phyloP scores from a whole-genome alignment of 2,797 vertebrate genomes.

The Sebastes paucispinis region DNA sequence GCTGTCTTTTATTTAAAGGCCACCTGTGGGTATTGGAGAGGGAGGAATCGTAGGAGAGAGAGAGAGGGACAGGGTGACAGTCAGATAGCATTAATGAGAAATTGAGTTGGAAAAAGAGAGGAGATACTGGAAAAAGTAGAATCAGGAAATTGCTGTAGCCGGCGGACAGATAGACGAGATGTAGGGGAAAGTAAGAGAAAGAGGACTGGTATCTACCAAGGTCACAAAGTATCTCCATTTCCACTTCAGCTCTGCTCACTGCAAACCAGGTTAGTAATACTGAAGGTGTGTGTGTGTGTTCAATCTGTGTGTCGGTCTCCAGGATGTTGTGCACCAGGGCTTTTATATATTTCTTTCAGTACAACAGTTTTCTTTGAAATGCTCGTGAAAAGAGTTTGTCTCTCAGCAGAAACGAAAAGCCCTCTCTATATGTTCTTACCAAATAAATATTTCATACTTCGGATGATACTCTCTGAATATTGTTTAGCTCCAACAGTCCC shows the following conservation, averaged over 20 bases:
- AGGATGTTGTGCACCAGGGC: not conserved
- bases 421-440: constrained; percentile 2
- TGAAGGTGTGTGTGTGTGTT: not conserved
- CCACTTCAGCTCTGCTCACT: constrained; percentile 15
- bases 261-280: constrained; percentile 9
- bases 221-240: constrained; percentile 20
- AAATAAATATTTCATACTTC: constrained; percentile 63
- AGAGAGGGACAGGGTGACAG: constrained; percentile 20
- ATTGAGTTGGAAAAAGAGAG: constrained; percentile 24
- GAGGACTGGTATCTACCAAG: constrained; percentile 18
- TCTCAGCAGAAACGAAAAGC: not conserved
- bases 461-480: constrained; percentile 26
- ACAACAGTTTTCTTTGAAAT: constrained; percentile 1
- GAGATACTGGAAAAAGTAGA: constrained; percentile 25
- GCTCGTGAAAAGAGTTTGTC: constrained; percentile 24
- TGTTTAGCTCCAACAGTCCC: constrained; percentile 30
- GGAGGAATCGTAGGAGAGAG: constrained; percentile 16
- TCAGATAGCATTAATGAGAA: constrained; percentile 66
- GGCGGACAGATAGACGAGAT: constrained; percentile 13
- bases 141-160: constrained; percentile 41
- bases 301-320: not conserved
- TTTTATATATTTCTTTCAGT: constrained; percentile 13
- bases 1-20: constrained; percentile 60
- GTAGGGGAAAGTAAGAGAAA: constrained; percentile 3
- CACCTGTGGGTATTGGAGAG: constrained; percentile 67